phyloP scores from a whole-genome alignment of 2,113 vertebrate species.

The Pluvialis apricaria region DNA sequence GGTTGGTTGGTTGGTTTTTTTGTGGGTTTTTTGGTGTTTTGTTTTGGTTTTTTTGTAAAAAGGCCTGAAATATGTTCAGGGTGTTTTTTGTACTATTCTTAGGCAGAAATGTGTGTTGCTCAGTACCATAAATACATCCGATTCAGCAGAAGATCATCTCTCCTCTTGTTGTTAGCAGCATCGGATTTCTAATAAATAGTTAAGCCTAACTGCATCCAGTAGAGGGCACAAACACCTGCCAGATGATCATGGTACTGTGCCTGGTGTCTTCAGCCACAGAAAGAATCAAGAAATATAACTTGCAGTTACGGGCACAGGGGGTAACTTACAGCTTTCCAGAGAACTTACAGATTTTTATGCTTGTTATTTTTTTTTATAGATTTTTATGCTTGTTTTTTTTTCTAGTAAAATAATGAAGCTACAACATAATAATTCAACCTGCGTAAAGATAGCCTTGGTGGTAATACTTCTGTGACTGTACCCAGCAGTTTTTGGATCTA shows the following conservation, averaged over 20 bases:
- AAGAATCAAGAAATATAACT: no score
- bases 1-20: no score
- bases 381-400: background rate
- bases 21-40: no score
- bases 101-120: background rate
- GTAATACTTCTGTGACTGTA: background rate
- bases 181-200: no score
- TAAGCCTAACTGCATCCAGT: background rate
- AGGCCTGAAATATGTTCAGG: background rate
- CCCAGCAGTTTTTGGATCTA: background rate
- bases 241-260: background rate
- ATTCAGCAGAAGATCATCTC: background rate
- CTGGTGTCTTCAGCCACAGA: background rate
- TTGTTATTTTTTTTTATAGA: background rate
- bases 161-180: background rate
- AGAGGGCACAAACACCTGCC: background rate
- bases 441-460: background rate
- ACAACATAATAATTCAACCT: accelerated
- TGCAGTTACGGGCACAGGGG: no score
- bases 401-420: background rate
- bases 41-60: background rate
- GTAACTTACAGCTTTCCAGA: background rate
- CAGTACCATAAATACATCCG: background rate
- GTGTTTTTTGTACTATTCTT: background rate
- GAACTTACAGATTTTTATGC: accelerated